Conservation (phyloP, 2,113 vertebrate species). For the Myrmecobius fasciatus region DNA sequence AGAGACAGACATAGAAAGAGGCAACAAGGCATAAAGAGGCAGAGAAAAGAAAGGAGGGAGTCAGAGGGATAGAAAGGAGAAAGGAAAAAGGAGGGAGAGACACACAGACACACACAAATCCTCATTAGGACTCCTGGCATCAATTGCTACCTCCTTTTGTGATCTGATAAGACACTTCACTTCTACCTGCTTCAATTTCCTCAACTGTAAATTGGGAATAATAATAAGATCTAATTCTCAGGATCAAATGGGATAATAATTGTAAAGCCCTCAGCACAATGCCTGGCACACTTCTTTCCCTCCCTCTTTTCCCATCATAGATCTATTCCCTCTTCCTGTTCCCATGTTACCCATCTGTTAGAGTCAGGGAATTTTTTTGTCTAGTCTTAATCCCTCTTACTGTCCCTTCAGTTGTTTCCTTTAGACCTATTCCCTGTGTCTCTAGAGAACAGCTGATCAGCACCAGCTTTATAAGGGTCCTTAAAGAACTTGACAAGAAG, state of each 20-base stretch:
- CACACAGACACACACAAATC: background rate
- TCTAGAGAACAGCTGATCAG: background rate
- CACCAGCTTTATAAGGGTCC: background rate
- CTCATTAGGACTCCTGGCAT: background rate
- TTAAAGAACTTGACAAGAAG: background rate
- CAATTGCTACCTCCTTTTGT: background rate
- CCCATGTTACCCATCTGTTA: background rate
- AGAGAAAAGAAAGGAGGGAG: too few species aligned
- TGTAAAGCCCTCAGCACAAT: background rate
- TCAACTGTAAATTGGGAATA: background rate
- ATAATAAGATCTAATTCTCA: background rate
- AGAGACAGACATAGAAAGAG: background rate
- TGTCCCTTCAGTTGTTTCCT: background rate
- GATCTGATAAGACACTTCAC: background rate
- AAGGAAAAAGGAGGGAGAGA: background rate
- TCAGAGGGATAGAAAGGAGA: background rate
- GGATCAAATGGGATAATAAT: background rate
- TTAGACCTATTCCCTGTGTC: background rate
- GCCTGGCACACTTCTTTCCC: background rate
- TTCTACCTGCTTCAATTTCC: background rate
- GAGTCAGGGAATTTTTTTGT: background rate
- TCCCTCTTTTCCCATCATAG: background rate
- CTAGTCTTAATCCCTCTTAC: background rate
- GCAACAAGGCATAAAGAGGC: too few species aligned
- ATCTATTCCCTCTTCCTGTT: background rate